phyloP scores from a whole-genome alignment of 2,113 vertebrate genomes.

The Lucifuga dentata region DNA sequence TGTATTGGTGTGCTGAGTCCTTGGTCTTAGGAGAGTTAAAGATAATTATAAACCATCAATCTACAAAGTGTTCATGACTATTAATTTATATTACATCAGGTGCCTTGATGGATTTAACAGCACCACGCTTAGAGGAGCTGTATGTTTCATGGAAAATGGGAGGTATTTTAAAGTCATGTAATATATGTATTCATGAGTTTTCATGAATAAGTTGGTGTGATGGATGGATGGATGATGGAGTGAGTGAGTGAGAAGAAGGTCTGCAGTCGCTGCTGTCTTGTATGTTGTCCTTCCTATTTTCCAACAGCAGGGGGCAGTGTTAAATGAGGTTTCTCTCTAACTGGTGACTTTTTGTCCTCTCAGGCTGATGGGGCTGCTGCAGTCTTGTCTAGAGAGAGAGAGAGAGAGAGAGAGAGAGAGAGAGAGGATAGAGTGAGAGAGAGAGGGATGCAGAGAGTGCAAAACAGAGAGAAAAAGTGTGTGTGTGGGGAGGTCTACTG shows the following conservation, averaged over 20 bases:
- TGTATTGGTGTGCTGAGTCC: constrained; percentile 24
- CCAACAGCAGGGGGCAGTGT: constrained; percentile 82
- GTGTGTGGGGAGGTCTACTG: constrained; percentile 59
- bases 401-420: constrained; percentile 26
- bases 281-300: constrained; percentile 18
- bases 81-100: constrained; percentile 48
- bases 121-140: constrained; percentile 34
- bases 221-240: constrained; percentile 36
- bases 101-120: constrained; percentile 34
- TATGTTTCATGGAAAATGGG: constrained; percentile 43
- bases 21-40: constrained; percentile 35
- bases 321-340: constrained; percentile 68
- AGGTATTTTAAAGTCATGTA: constrained; percentile 59
- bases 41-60: constrained; percentile 46
- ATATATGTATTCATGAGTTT: constrained; percentile 59
- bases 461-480: not conserved
- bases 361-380: constrained; percentile 73
- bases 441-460: constrained; percentile 9
- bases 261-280: constrained; percentile 3
- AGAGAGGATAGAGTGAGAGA: constrained; percentile 42
- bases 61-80: constrained; percentile 17
- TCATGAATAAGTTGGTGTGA: constrained; percentile 66
- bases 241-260: not conserved
- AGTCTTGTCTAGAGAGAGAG: constrained; percentile 72
- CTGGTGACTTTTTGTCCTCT: constrained; percentile 71